Evolutionary conservation across 1,140 invertebrate species (phyloP), one percentile per base, ranked within the genome.

Genomic region (Ceratoteleas bidentatus): DNA sequence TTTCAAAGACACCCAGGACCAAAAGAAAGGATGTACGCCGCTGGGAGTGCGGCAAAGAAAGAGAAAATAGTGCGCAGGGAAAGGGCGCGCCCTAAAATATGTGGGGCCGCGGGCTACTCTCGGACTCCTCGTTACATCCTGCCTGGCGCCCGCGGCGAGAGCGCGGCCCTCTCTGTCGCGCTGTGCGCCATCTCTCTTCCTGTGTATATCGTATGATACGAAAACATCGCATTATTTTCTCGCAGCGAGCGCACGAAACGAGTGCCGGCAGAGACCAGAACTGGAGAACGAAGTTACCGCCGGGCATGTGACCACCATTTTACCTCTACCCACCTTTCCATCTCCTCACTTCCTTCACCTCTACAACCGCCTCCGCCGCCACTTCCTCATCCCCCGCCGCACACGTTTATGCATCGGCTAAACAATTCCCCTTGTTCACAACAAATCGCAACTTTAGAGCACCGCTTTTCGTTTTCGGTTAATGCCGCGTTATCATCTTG

Each of bases 61-160:
- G 78, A 66, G 60, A 60, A 77, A 66, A 70, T 47, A 72, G 69
- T 60, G 76, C 56, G 62, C 68, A 81, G 69, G 81, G 82, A 85
- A 85, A 87, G 86, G 84, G 85, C 84, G 87, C 85, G 87, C 89
- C 88, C 90, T 91, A 90, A 91, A 91, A 91, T 90, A 91, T 91
- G 88, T 89, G 87, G 49, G 81, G 82, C 90, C 88, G 49, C 68
- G 66, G 82, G 89, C 87, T 62, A 87, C 83, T 86, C 86, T 89
- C 85, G 87, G 87, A 88, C 87, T 88, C 84, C 86, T 88, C 88
- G 89, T 89, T 91, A 89, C 88, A 88, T 87, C 85, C 84, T 84
- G 86, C 84, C 75, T 72, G 54, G 82, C 45, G 86, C 87, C 83
- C 36, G 64, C 56, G 85, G 88, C 83, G 40, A 79, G 81, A 84